Percentiles rank a stretch among this genome's conserved stretches.
phyloP scores from a whole-genome alignment of 2,888 invertebrate species.

The Tachina lurida region DNA sequence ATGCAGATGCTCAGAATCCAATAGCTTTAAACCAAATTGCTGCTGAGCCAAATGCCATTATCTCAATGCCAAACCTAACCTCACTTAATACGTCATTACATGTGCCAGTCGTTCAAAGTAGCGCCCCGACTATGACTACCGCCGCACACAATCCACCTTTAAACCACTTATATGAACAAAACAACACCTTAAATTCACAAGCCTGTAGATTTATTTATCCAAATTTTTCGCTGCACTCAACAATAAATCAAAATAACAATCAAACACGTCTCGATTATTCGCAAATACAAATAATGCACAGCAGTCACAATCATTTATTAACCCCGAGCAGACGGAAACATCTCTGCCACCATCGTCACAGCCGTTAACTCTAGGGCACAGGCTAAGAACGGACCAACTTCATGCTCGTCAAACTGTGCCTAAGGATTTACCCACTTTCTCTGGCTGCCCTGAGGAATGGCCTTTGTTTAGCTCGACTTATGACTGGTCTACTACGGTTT shows the following conservation, averaged over 20 bases:
- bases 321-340: constrained; percentile 17
- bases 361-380: neutral
- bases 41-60: constrained; percentile 4
- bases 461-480: too few species aligned
- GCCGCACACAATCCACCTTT: constrained; percentile 11
- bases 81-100: constrained; percentile 23
- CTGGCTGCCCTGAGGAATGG: neutral
- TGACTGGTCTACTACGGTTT: constrained; percentile 64
- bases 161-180: too few species aligned
- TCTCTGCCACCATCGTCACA: neutral
- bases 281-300: constrained; percentile 34
- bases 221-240: constrained; percentile 25
- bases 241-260: constrained; percentile 17
- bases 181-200: constrained; percentile 9
- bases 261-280: constrained; percentile 13
- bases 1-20: constrained; percentile 6
- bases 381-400: constrained; percentile 34
- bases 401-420: constrained; percentile 50
- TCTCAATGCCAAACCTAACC: neutral
- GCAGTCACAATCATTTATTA: constrained; percentile 35
- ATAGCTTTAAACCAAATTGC: constrained; percentile 8
- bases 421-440: constrained; percentile 19
- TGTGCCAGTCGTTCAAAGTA: neutral
- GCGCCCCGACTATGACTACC: neutral
- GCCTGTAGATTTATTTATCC: too few species aligned